phyloP scores from a whole-genome alignment of 2,888 invertebrate genomes.

The Tridacna crocea region DNA sequence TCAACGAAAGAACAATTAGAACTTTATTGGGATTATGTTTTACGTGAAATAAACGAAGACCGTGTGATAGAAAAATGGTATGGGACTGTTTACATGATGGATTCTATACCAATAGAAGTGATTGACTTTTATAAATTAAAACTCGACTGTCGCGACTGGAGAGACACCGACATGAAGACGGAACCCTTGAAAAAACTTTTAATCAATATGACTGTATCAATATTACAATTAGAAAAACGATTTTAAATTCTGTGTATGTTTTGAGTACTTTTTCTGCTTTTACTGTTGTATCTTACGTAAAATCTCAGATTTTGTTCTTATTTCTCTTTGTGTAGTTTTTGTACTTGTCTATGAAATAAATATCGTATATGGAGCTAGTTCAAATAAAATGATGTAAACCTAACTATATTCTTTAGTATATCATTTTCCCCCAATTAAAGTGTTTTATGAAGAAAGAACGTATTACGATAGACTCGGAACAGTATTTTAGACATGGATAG shows the following conservation, averaged over 20 bases:
- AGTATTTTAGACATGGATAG: constrained; percentile 22
- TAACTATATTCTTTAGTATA: background rate
- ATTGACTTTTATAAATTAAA: constrained; percentile 18
- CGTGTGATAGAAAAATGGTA: constrained; percentile 22
- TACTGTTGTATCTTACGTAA: background rate
- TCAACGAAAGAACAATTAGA: constrained; percentile 16
- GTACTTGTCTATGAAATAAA: background rate
- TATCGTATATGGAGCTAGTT: background rate
- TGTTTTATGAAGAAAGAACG: background rate
- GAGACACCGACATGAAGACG: constrained; percentile 23
- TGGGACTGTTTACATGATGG: background rate
- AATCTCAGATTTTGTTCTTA: background rate
- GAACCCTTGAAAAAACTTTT: background rate
- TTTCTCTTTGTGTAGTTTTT: background rate
- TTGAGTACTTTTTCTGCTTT: background rate
- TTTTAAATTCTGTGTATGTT: background rate
- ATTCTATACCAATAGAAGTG: background rate
- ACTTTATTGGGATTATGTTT: constrained; percentile 24
- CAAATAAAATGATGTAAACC: background rate
- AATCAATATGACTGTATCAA: constrained; percentile 7
- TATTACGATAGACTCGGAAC: background rate
- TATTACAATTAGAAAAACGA: constrained; percentile 12
- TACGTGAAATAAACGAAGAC: constrained; percentile 11
- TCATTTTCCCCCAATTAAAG: background rate
- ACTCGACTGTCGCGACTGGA: constrained; percentile 19